These are phyloP conservation scores for Coluber constrictor DNA, from an alignment of 2,797 vertebrate species.

Conservation along the genomic window DNA sequence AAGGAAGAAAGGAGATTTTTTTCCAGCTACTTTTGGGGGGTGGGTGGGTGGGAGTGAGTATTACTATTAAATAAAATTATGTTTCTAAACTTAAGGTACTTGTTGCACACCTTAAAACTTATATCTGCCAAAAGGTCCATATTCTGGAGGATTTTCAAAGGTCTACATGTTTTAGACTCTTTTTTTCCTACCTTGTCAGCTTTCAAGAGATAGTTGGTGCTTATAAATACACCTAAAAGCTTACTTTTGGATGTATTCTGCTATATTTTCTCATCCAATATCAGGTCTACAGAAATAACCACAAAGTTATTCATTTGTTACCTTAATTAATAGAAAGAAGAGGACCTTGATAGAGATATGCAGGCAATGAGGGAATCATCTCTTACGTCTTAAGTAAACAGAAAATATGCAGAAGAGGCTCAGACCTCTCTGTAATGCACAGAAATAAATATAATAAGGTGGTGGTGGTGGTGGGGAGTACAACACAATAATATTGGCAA, in stretches of 20 bases:
- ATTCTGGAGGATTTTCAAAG: neutral
- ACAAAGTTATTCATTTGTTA: neutral
- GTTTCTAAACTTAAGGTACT: neutral
- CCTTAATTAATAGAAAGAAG: neutral
- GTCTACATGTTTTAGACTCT: neutral
- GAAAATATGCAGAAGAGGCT: neutral
- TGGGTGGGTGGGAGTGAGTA: too few relatives aligned
- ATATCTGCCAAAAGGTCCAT: neutral
- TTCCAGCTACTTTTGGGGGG: too few relatives aligned
- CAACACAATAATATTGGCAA: neutral
- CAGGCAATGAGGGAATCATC: neutral
- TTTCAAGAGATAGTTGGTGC: too few relatives aligned
- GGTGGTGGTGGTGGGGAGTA: neutral
- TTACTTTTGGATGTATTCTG: neutral
- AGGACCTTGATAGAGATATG: neutral
- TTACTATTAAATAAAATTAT: too few relatives aligned
- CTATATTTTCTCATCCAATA: neutral
- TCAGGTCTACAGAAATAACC: neutral
- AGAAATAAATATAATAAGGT: neutral
- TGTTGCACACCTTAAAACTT: neutral
- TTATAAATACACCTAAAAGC: too few relatives aligned
- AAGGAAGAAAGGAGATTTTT: too few relatives aligned
- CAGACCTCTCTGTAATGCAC: neutral
- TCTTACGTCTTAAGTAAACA: neutral
- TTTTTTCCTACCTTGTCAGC: too few relatives aligned